Evolutionary conservation across 2,797 vertebrate genomes (phyloP).

Genomic region (Acipenser oxyrinchus): DNA sequence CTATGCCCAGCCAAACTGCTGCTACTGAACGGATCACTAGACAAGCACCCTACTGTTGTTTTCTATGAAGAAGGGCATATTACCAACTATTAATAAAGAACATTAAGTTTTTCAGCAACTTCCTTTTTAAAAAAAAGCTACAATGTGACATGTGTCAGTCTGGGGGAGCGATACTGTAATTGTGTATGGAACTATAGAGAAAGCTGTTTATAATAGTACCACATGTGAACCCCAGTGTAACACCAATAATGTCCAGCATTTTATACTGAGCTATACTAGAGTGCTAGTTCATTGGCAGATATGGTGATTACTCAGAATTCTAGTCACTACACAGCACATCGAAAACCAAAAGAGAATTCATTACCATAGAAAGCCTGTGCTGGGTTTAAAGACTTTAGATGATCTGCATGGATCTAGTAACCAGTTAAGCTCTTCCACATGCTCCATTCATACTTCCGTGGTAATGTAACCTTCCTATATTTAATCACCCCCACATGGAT

Average conservation of each 20-base stretch:
- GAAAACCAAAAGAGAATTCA: neutral
- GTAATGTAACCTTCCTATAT: constrained; percentile 20
- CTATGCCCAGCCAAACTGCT: too few species aligned
- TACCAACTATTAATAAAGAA: too few species aligned
- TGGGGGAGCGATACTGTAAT: too few species aligned
- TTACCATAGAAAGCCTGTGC: neutral
- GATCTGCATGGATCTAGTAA: neutral
- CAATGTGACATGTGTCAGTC: too few species aligned
- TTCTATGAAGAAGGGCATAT: too few species aligned
- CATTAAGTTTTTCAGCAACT: too few species aligned
- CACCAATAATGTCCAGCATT: neutral
- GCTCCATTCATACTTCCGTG: constrained; percentile 16
- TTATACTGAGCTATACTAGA: neutral
- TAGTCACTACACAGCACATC: neutral
- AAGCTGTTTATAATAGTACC: too few species aligned
- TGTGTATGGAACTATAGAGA: too few species aligned
- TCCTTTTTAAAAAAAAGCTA: too few species aligned
- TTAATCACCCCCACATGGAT: constrained; percentile 27
- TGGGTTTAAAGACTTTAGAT: constrained; percentile 2
- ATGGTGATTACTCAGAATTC: neutral
- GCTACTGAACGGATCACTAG: too few species aligned
- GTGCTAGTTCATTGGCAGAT: neutral
- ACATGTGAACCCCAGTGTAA: too few species aligned
- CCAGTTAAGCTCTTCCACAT: constrained; percentile 14
- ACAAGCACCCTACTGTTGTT: too few species aligned